Conservation (phyloP, 2,113 vertebrate genomes). For the Carollia perspicillata region DNA sequence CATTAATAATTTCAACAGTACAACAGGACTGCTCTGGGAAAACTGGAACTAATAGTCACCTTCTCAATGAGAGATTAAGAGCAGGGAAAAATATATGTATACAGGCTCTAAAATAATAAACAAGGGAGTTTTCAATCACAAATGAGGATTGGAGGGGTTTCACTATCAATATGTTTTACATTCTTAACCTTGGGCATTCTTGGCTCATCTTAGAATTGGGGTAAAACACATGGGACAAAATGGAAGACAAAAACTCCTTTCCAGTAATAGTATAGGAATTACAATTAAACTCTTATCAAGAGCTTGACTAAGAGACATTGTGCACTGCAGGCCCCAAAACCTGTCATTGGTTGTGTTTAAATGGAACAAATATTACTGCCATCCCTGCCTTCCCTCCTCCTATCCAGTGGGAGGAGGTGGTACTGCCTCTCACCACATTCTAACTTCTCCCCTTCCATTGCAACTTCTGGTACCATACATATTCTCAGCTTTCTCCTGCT, state of each 20-base stretch:
- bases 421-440: background rate
- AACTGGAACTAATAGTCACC: background rate
- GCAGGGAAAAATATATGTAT: background rate
- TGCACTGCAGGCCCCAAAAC: background rate
- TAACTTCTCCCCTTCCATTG: background rate
- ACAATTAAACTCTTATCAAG: background rate
- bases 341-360: background rate
- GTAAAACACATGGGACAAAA: background rate
- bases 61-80: background rate
- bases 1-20: background rate
- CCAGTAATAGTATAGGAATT: background rate
- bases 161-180: background rate
- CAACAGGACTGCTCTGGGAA: background rate
- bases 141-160: background rate
- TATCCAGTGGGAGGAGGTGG: background rate
- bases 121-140: conserved; percentile 7
- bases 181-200: background rate
- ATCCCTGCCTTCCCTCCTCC: no score
- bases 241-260: background rate
- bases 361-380: background rate
- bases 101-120: background rate
- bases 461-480: background rate
- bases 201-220: background rate
- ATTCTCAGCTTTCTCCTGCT: no score
- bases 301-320: background rate